These are phyloP conservation scores for Episyrphus balteatus DNA, from an alignment of 1,140 invertebrate genomes.

Conservation along the genomic window DNA sequence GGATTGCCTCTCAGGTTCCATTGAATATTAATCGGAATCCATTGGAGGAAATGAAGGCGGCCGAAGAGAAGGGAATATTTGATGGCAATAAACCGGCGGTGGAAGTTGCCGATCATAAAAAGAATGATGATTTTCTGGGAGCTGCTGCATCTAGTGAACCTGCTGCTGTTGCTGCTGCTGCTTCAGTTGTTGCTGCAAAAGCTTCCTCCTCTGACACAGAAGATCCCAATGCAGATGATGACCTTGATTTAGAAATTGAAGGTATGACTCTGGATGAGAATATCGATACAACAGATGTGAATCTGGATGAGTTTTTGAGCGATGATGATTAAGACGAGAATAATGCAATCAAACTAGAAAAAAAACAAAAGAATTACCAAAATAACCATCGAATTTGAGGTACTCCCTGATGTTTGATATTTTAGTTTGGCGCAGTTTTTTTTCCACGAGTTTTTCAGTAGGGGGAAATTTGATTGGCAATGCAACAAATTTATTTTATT, in stretches of 20 bases:
- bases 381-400: no score
- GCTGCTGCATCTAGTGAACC: slow-evolving; percentile 2
- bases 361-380: background rate
- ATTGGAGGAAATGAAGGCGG: slow-evolving; percentile 54
- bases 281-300: slow-evolving; percentile 48
- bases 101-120: slow-evolving; percentile 17
- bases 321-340: slow-evolving; percentile 29
- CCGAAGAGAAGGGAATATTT: slow-evolving; percentile 14
- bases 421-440: no score
- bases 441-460: no score
- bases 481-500: no score
- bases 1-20: slow-evolving; percentile 42
- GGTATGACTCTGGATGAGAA: slow-evolving; percentile 51
- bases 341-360: no score
- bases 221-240: slow-evolving; percentile 40
- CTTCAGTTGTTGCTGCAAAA: slow-evolving; percentile 6
- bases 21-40: slow-evolving; percentile 60
- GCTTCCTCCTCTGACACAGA: slow-evolving; percentile 7
- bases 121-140: slow-evolving; percentile 11
- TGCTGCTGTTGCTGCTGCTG: slow-evolving; percentile 3
- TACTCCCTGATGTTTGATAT: no score
- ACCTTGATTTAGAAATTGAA: slow-evolving; percentile 51
- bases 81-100: slow-evolving; percentile 11
- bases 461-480: no score
- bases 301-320: slow-evolving; percentile 29